Evolutionary conservation across 2,888 invertebrate species (phyloP), one percentile per base, ranked within the genome.

Genomic region (Yponomeuta evonymella): DNA sequence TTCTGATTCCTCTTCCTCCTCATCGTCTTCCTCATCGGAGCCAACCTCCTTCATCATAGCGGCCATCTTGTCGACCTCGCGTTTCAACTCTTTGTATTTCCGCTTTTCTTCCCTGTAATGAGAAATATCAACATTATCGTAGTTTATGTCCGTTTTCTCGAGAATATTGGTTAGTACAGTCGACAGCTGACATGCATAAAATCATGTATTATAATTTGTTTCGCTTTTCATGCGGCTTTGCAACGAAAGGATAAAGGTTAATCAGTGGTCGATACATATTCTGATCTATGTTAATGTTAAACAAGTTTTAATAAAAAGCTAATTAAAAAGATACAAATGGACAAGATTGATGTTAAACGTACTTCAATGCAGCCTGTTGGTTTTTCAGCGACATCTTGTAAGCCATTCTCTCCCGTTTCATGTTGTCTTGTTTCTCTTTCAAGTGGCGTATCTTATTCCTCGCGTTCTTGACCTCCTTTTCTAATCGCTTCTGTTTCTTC

Each of bases 21-120:
- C 94, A 51, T 95, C 95, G 4, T 94, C 95, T 5, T 94, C 94
- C 0, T 95, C 95, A 2, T 95, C 96, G 8, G 95, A 95, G 0
- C 95, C 95, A 2, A 94, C 94, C 78, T 96, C 96, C 77, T 96
- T 97, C 95, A 97, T 95, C 80, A 97, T 93, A 23, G 95, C 95
- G 0, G 97, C 97, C 97, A 97, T 97, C 88, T 97, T 97, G 80
- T 97, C 96, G 11, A 97, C 97, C 89, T 97, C 97, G 75, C 96
- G 96, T 83, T 97, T 96, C 65, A 97, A 86, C 76, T 94, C 94
- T 81, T 96, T 96, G 86, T 95, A 97, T 86, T 96, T 96, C 79
- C 95, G 95, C 80, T 96, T 96, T 78, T 97, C 97, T 64, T 96
- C 95, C 78, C 94, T 95, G 78, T 72, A 79, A 78, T 4, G 12